Evolutionary conservation across 2,888 invertebrate species (phyloP), one percentile per base, ranked within the genome.

Genomic region (Lasioglossum vierecki): DNA sequence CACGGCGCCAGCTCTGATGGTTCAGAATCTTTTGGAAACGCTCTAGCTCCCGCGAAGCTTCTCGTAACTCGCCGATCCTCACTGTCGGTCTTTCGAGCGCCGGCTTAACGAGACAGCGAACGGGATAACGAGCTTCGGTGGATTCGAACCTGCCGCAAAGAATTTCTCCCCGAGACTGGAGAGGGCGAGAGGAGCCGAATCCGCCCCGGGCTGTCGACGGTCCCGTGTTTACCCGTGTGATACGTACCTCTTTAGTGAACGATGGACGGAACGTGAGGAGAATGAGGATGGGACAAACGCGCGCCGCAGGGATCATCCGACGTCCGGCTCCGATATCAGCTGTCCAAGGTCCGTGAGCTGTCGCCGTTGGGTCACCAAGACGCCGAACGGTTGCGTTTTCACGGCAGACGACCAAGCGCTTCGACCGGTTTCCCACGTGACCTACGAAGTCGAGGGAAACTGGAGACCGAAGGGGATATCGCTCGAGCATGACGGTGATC

Each of bases 11-110:
- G 92, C 94, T 22, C 88, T 94, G 11, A 92, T 94, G 79, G 93
- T 94, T 26, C 94, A 94, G 89, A 94, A 94, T 84, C 93, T 94
- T 78, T 89, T 94, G 79, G 94, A 94, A 90, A 94, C 94, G 53
- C 94, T 94, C 88, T 94, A 94, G 92, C 92, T 90, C 86, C 79
- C 26, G 18, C 72, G 41, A 66, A 73, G 74, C 39, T 77, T 68
- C 83, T 73, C 82, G 60, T 80, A 79, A 75, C 76, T 76, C 39
- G 15, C 46, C 39, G 41, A 26, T 41, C 26, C 53, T 53, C 78
- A 4, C n/a, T 46, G 57, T 18, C 46, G 49, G 44, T 63, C 68
- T 18, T 13, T 39, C 26, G 57, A 18, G n/a, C 57, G n/a, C 5
- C 63, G 22, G 35, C 63, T 39, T 22, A 46, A 76, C 75, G 73